These are phyloP conservation scores for Busseola fusca DNA, from an alignment of 2,888 invertebrate genomes.

Conservation along the genomic window DNA sequence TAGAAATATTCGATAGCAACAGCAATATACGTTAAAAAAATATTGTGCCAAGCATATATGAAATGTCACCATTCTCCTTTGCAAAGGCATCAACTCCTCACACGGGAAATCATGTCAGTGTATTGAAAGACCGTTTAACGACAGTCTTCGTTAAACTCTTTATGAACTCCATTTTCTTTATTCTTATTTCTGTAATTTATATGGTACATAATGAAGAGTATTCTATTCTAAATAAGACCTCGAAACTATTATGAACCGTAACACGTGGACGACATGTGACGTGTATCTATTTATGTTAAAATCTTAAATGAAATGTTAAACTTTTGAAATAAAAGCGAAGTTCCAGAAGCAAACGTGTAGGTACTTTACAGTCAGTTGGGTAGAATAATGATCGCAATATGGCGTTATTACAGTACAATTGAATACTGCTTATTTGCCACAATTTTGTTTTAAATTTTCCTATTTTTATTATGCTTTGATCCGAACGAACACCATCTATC, in stretches of 20 bases:
- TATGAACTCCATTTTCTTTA: neutral
- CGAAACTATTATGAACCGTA: neutral
- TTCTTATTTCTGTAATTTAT: too few species aligned
- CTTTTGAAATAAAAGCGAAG: neutral
- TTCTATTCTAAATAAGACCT: too few species aligned
- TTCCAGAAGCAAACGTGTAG: too few species aligned
- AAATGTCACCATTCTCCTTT: too few species aligned
- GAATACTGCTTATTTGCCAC: neutral
- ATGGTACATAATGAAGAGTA: too few species aligned
- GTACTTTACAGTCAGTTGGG: neutral
- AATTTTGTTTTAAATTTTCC: neutral
- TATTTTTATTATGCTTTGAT: neutral
- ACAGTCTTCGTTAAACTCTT: conserved; percentile 1
- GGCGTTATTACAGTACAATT: neutral
- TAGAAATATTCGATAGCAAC: too few species aligned
- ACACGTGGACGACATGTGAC: neutral
- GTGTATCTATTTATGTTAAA: neutral
- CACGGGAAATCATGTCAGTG: conserved; percentile 1
- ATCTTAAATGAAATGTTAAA: neutral
- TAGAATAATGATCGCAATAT: neutral
- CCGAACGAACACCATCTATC: neutral
- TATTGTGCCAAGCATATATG: too few species aligned
- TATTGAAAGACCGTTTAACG: conserved; percentile 3
- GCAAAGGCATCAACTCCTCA: conserved; percentile 5
- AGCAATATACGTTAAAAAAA: too few species aligned